A percentile compares a stretch with the other conserved stretches of the same genome.
phyloP scores from a whole-genome alignment of 2,888 invertebrate species.

The Lasioglossum oenotherae region DNA sequence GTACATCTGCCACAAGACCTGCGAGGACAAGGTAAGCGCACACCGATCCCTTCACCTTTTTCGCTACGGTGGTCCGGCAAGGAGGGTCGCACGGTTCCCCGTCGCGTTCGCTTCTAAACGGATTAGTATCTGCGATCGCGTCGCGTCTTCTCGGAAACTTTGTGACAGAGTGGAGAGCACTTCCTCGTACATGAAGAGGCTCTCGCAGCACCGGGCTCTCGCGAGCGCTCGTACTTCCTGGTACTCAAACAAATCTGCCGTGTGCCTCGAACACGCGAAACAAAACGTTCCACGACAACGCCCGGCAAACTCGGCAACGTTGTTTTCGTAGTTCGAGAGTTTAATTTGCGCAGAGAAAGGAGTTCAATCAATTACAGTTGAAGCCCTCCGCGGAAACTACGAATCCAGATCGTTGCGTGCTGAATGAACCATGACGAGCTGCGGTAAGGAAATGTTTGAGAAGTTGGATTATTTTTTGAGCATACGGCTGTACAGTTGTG shows the following conservation, averaged over 20 bases:
- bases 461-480: neutral
- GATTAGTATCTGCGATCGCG: conserved; percentile 53
- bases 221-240: conserved; percentile 59
- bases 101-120: conserved; percentile 43
- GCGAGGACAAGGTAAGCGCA: conserved; percentile 90
- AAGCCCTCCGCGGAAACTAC: neutral
- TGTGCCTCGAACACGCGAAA: conserved; percentile 42
- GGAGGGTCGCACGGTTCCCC: neutral
- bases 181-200: conserved; percentile 59
- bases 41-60: conserved; percentile 1
- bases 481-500: neutral
- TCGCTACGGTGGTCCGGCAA: neutral
- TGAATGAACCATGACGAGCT: neutral
- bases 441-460: neutral
- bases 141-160: conserved; percentile 59
- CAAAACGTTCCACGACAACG: conserved; percentile 41
- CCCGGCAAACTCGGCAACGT: neutral
- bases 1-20: conserved; percentile 91
- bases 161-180: conserved; percentile 64
- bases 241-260: conserved; percentile 66
- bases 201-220: conserved; percentile 28
- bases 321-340: neutral
- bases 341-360: neutral
- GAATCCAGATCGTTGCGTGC: neutral
- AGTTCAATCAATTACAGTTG: neutral